phyloP scores from a whole-genome alignment of 1,140 invertebrate species.

The silkworm (Bombyx mori) region ASM3026992v2 NC_085112.1:2252501-2253000 shows the following conservation, averaged over 20 bases:
- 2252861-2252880: slow-evolving; percentile 54
- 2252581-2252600: too few relatives aligned
- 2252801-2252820: slow-evolving; percentile 65
- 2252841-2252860: slow-evolving; percentile 27
- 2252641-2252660: too few relatives aligned
- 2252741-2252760: slow-evolving; percentile 57
- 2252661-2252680: slow-evolving; percentile 1
- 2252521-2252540: too few relatives aligned
- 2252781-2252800: slow-evolving; percentile 50
- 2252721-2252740: slow-evolving; percentile 34
- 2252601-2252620: too few relatives aligned
- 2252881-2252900: slow-evolving; percentile 63
- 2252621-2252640: too few relatives aligned
- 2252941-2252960: too few relatives aligned
- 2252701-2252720: slow-evolving; percentile 29
- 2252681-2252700: slow-evolving; percentile 18
- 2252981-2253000: too few relatives aligned
- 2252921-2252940: slow-evolving; percentile 39
- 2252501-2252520: too few relatives aligned
- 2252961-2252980: too few relatives aligned
- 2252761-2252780: slow-evolving; percentile 41
- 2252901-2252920: slow-evolving; percentile 65
- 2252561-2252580: too few relatives aligned
- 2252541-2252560: too few relatives aligned
- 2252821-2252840: slow-evolving; percentile 49